phyloP scores from a whole-genome alignment of 2,797 vertebrate genomes.

The Malacoraja senta region DNA sequence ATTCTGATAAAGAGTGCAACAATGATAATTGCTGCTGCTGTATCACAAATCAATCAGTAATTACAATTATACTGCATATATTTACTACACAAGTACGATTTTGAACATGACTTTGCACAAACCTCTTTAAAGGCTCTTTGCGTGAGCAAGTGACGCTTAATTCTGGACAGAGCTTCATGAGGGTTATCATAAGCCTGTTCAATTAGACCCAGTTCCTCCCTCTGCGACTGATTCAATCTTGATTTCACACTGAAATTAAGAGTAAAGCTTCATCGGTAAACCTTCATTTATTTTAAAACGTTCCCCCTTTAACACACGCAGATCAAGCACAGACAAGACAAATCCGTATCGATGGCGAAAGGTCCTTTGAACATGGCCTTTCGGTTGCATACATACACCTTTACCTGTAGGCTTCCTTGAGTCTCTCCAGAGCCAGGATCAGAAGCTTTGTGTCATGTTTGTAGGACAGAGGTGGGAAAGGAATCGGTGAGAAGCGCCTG shows the following conservation, averaged over 20 bases:
- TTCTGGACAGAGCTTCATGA: slow-evolving; percentile 93
- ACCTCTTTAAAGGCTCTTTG: slow-evolving; percentile 99
- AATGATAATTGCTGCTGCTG: background rate
- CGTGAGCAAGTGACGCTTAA: slow-evolving; percentile 96
- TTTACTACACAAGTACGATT: too few species aligned
- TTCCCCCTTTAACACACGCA: background rate
- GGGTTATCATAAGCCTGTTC: slow-evolving; percentile 99
- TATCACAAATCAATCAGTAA: background rate
- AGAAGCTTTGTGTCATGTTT: slow-evolving; percentile 98
- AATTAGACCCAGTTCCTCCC: slow-evolving; percentile 91
- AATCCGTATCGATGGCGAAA: background rate
- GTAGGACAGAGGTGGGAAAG: slow-evolving; percentile 93
- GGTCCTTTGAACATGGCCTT: background rate
- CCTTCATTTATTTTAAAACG: background rate
- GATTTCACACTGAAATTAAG: slow-evolving; percentile 82
- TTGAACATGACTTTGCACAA: slow-evolving; percentile 40
- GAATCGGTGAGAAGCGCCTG: slow-evolving; percentile 94
- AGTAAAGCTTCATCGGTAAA: background rate
- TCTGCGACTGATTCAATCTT: slow-evolving; percentile 93
- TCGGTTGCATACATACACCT: background rate
- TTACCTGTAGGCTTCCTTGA: slow-evolving; percentile 97
- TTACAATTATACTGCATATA: background rate
- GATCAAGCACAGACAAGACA: background rate
- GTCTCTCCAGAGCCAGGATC: slow-evolving; percentile 90
- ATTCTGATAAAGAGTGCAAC: background rate